A percentile compares a stretch with the other conserved stretches of the same genome.
Conservation (phyloP, 1,140 invertebrate genomes). For the Papilio helenus region DNA sequence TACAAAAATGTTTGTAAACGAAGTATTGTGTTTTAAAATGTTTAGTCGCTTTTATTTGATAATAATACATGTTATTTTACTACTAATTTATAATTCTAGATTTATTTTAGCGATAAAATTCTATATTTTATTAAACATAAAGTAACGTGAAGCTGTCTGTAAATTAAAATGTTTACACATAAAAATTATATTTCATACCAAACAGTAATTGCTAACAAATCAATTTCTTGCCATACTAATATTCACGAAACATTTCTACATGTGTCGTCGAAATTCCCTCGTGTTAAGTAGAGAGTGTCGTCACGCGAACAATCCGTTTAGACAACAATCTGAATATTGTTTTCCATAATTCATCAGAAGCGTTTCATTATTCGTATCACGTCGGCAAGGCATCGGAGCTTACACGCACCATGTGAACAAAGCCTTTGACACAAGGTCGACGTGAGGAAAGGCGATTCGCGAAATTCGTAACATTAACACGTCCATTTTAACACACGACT, state of each 20-base stretch:
- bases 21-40: no score
- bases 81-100: no score
- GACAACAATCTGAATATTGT: conserved; percentile 41
- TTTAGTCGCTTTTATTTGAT: no score
- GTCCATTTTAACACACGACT: conserved; percentile 19
- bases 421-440: conserved; percentile 32
- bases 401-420: conserved; percentile 17
- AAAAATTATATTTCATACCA: neutral
- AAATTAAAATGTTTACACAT: neutral
- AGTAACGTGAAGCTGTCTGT: neutral
- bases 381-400: conserved; percentile 16
- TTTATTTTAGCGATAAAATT: no score
- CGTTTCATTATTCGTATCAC: conserved; percentile 33
- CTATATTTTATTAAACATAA: neutral
- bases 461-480: conserved; percentile 14
- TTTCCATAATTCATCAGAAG: conserved; percentile 39
- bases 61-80: no score
- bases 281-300: conserved; percentile 23
- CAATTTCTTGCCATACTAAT: neutral
- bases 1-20: no score
- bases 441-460: conserved; percentile 19
- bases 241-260: neutral
- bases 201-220: neutral
- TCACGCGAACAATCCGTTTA: conserved; percentile 33
- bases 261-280: conserved; percentile 22